Percentiles rank a stretch among this genome's conserved stretches.
phyloP scores from a whole-genome alignment of 2,113 vertebrate genomes.

The Alouatta palliata region DNA sequence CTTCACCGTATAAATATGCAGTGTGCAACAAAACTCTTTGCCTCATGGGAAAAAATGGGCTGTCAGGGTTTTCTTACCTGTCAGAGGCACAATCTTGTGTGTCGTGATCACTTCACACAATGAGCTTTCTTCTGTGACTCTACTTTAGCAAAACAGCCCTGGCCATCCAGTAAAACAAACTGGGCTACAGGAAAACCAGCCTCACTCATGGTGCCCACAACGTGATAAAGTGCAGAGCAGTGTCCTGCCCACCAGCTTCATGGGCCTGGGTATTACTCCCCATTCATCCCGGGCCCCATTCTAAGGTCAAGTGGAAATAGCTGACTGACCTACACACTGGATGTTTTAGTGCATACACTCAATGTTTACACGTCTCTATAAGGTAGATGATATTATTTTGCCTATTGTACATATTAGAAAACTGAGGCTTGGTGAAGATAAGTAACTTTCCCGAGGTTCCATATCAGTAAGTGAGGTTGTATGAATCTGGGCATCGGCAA shows the following conservation, averaged over 20 bases:
- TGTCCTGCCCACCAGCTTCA: background rate
- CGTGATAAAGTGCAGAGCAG: background rate
- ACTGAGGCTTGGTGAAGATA: background rate
- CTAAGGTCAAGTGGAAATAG: background rate
- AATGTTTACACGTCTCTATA: background rate
- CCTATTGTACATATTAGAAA: background rate
- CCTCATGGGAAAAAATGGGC: background rate
- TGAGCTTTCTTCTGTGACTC: background rate
- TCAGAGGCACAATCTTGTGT: background rate
- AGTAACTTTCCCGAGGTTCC: background rate
- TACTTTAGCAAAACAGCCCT: background rate
- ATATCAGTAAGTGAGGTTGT: background rate
- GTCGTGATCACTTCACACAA: background rate
- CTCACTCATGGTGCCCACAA: background rate
- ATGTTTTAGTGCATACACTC: background rate
- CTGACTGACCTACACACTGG: background rate
- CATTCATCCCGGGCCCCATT: background rate
- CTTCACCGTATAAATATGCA: background rate
- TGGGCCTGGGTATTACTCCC: accelerated
- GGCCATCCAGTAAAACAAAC: background rate
- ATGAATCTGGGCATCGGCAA: accelerated
- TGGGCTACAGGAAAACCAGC: background rate
- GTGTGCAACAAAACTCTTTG: background rate
- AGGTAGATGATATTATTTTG: background rate
- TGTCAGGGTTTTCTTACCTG: background rate